Conservation (phyloP, 2,797 vertebrate species). For the Caiman crocodilus region DNA sequence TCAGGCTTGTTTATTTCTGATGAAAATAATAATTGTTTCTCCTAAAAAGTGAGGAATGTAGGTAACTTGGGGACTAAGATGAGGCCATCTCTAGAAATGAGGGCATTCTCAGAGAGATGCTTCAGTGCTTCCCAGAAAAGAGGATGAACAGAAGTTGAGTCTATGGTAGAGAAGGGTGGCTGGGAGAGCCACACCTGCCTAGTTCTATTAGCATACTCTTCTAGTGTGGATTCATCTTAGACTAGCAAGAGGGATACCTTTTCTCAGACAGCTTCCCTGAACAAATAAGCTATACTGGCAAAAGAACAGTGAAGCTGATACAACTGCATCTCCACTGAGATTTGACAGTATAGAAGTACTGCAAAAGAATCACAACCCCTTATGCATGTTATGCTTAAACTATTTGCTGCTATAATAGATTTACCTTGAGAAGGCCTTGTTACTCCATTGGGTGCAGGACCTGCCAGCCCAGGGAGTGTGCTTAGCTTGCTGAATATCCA, state of each 20-base stretch:
- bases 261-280: background rate
- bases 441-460: background rate
- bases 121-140: background rate
- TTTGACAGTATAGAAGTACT: background rate
- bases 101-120: background rate
- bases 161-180: background rate
- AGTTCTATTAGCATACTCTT: constrained; percentile 31
- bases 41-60: background rate
- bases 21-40: constrained; percentile 22
- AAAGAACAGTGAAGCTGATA: background rate
- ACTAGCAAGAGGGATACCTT: background rate
- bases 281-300: rapidly evolving
- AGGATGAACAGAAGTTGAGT: background rate
- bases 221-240: background rate
- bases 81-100: background rate
- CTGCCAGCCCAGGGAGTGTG: background rate
- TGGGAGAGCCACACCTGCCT: background rate
- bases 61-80: background rate
- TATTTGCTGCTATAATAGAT: too few species aligned
- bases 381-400: too few species aligned
- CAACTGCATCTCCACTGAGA: background rate
- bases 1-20: constrained; percentile 27
- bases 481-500: background rate
- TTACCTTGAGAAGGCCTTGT: background rate
- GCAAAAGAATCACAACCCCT: background rate